Percentiles rank a stretch among this genome's conserved stretches.
Conservation (phyloP, 1,140 invertebrate species). For the Cydia splendana region DNA sequence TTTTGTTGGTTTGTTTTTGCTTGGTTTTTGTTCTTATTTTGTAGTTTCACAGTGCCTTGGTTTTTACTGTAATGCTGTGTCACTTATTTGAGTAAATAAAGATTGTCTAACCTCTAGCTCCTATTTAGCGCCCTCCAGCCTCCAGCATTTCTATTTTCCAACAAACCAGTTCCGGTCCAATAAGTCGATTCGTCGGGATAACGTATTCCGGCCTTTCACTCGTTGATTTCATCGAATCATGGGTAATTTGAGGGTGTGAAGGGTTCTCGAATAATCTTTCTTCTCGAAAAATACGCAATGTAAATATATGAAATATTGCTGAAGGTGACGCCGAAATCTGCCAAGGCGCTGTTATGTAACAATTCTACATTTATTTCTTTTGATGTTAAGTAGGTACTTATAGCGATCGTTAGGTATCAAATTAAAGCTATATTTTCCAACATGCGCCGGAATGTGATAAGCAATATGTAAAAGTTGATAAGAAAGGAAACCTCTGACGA, state of each 20-base stretch:
- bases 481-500: too few relatives aligned
- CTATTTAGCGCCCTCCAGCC: neutral
- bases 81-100: neutral
- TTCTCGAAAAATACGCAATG: slow-evolving; percentile 3
- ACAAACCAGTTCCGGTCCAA: neutral
- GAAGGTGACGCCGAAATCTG: neutral
- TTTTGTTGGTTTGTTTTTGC: too few relatives aligned
- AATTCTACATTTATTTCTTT: too few relatives aligned
- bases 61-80: too few relatives aligned
- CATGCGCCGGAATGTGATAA: too few relatives aligned
- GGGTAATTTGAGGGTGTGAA: neutral
- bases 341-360: neutral
- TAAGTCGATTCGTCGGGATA: neutral
- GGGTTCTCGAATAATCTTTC: neutral
- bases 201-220: neutral
- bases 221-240: neutral
- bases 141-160: neutral
- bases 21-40: too few relatives aligned
- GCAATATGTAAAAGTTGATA: too few relatives aligned
- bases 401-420: too few relatives aligned
- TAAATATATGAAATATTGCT: neutral
- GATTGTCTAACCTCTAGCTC: neutral
- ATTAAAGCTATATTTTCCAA: too few relatives aligned
- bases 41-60: too few relatives aligned
- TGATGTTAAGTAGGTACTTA: too few relatives aligned